Conservation (phyloP, 2,113 vertebrate genomes). For the Mobula hypostoma region DNA sequence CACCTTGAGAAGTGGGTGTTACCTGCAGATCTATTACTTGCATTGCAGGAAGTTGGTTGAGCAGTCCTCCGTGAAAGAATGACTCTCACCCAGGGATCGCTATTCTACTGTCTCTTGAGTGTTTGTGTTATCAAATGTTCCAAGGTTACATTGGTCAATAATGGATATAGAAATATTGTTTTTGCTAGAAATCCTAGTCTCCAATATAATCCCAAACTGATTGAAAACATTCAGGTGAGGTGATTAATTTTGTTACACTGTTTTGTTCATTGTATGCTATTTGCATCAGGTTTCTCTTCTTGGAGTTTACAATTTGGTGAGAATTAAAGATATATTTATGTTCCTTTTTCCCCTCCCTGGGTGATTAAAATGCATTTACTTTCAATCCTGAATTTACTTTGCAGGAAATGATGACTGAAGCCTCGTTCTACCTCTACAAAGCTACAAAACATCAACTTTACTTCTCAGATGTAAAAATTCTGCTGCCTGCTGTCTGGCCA, state of each 20-base stretch:
- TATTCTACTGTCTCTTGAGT: background rate
- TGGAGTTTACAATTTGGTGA: background rate
- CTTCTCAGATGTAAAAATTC: constrained; percentile 22
- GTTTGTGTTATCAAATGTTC: background rate
- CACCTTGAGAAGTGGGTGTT: too few species aligned
- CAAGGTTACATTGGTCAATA: background rate
- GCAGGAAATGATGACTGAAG: constrained; percentile 23
- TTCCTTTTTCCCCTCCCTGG: too few species aligned
- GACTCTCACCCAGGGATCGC: background rate
- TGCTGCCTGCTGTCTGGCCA: background rate
- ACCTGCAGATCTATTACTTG: background rate
- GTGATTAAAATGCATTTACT: background rate
- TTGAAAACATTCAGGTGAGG: constrained; percentile 2
- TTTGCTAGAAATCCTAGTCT: background rate
- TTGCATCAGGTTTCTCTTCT: background rate
- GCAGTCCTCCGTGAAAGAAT: background rate
- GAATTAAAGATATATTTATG: background rate
- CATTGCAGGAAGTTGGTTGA: background rate
- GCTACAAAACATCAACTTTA: constrained; percentile 6
- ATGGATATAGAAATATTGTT: background rate
- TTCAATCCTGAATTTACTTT: background rate
- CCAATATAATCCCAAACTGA: background rate
- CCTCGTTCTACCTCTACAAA: background rate
- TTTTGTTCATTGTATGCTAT: too few species aligned
- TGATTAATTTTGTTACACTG: background rate